A percentile compares a stretch with the other conserved stretches of the same genome.
Evolutionary conservation across 53 echinoderm and acorn worm genomes (phyloP).

Genomic region (Apostichopus leukothele): DNA sequence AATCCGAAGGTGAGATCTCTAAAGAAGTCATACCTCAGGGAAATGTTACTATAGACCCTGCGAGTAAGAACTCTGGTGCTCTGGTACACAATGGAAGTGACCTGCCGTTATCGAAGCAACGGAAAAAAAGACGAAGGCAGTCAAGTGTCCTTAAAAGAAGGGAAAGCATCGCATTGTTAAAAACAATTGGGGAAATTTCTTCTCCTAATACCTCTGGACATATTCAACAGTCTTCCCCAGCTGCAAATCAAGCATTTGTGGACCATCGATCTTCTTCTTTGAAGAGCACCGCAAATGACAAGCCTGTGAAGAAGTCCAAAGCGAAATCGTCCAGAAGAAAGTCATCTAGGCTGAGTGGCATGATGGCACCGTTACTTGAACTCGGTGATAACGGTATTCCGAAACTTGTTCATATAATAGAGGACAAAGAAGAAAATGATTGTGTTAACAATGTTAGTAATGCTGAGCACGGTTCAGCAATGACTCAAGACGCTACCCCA

Average conservation of each 20-base stretch:
- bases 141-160: conserved; percentile 5
- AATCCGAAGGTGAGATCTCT: background rate
- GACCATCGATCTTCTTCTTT: background rate
- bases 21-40: background rate
- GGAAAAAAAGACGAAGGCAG: conserved; percentile 7
- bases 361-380: conserved; percentile 11
- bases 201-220: background rate
- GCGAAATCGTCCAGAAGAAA: conserved; percentile 4
- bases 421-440: background rate
- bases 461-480: background rate
- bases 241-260: background rate
- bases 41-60: background rate
- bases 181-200: conserved; percentile 25
- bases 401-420: background rate
- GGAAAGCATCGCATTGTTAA: conserved; percentile 29
- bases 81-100: background rate
- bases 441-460: background rate
- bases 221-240: background rate
- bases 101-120: background rate
- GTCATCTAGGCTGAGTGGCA: conserved; percentile 31
- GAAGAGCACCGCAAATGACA: background rate
- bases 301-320: conserved; percentile 4
- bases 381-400: conserved; percentile 10
- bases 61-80: background rate
- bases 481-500: background rate